Evolutionary conservation across 1,140 invertebrate species (phyloP).

Genomic region (Dendroctonus valens): DNA sequence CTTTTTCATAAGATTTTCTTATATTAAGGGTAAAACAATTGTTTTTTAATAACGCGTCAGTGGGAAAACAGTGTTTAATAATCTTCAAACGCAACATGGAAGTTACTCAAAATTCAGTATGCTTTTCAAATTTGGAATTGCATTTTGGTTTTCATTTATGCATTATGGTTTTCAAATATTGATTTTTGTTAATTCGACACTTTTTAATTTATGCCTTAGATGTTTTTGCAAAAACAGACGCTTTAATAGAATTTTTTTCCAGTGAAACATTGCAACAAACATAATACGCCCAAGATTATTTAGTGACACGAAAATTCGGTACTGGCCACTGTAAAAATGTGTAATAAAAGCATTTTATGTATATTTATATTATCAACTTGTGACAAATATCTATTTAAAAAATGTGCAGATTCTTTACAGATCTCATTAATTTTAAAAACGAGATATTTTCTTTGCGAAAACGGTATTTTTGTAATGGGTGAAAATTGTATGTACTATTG

Average conservation of each 20-base stretch:
- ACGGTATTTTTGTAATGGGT: constrained; percentile 45
- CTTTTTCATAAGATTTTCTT: too few species aligned
- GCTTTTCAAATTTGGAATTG: too few species aligned
- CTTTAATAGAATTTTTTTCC: not conserved
- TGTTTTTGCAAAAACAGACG: not conserved
- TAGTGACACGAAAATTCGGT: not conserved
- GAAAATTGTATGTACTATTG: constrained; percentile 40
- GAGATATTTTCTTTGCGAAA: constrained; percentile 33
- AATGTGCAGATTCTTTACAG: constrained; percentile 31
- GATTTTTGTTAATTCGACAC: too few species aligned
- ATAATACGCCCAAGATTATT: not conserved
- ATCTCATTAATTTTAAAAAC: constrained; percentile 39
- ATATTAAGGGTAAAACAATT: too few species aligned
- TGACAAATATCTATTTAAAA: constrained; percentile 24
- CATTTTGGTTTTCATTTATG: too few species aligned
- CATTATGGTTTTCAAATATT: too few species aligned
- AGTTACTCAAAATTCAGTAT: too few species aligned
- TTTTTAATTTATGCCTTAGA: too few species aligned
- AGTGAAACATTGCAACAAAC: not conserved
- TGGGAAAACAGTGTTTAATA: too few species aligned
- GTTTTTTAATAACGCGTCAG: too few species aligned
- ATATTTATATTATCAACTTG: constrained; percentile 15
- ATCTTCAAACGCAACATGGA: too few species aligned
- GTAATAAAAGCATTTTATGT: constrained; percentile 17
- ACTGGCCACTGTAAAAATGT: constrained; percentile 4